These are phyloP conservation scores for Semnornis frantzii DNA, from an alignment of 2,113 vertebrate species.

Conservation along the genomic window DNA sequence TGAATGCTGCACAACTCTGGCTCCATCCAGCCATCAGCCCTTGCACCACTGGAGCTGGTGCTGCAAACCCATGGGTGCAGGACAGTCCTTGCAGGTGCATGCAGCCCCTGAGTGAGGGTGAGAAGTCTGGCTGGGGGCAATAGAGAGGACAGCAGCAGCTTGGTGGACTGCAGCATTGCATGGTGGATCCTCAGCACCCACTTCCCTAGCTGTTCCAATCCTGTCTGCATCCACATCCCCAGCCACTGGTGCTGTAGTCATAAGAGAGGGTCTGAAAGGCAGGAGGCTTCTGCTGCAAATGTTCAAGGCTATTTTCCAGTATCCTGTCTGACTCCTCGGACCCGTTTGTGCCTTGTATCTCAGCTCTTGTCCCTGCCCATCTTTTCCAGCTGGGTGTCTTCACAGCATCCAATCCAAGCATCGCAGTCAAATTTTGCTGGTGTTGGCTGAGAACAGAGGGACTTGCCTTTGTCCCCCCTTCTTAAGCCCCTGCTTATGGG, in stretches of 20 bases:
- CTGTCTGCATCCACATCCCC: fast-evolving
- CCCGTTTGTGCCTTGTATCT: fast-evolving
- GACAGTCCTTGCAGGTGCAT: not conserved
- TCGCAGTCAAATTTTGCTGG: not conserved
- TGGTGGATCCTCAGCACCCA: fast-evolving
- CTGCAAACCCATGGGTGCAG: not conserved
- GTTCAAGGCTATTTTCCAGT: not conserved
- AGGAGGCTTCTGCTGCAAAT: not conserved
- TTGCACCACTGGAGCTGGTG: fast-evolving
- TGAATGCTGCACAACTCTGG: not conserved
- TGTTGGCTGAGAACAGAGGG: not conserved
- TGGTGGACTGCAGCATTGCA: not conserved
- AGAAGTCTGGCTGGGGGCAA: not conserved
- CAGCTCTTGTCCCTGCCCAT: not conserved
- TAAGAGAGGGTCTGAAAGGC: fast-evolving
- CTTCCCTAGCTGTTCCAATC: not conserved
- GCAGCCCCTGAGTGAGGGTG: not conserved
- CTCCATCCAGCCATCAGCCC: not conserved
- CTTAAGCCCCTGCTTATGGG: not conserved
- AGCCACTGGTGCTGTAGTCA: fast-evolving
- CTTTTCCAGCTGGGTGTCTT: not conserved
- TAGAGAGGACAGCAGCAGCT: not conserved
- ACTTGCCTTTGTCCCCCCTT: fast-evolving
- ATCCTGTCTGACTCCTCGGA: not conserved
- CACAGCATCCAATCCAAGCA: fast-evolving